Conservation (phyloP, 2,888 invertebrate species). For the Scelioninae gen. 1 region DNA sequence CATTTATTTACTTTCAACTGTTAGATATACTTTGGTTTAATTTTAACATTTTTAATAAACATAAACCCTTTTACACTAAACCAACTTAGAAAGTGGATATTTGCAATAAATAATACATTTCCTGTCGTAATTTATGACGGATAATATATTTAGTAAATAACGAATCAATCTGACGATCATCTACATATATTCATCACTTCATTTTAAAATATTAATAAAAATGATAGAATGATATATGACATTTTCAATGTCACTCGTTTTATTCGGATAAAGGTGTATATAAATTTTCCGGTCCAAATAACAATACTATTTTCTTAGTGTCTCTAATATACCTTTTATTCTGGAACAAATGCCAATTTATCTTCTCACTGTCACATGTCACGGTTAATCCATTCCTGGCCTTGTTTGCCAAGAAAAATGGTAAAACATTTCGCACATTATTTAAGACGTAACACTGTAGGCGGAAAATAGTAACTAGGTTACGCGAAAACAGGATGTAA, state of each 20-base stretch:
- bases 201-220: conserved; percentile 18
- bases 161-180: conserved; percentile 5
- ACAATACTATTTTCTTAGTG: conserved; percentile 49
- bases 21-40: too few species aligned
- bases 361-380: conserved; percentile 50
- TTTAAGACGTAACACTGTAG: conserved; percentile 41
- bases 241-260: conserved; percentile 15
- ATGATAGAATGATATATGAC: background rate
- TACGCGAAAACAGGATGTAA: conserved; percentile 30
- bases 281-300: conserved; percentile 38
- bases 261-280: conserved; percentile 15
- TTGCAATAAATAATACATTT: too few species aligned
- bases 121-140: too few species aligned
- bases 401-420: conserved; percentile 53
- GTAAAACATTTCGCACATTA: conserved; percentile 54
- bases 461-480: conserved; percentile 25
- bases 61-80: too few species aligned
- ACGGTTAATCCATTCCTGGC: conserved; percentile 51
- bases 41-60: too few species aligned
- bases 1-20: too few species aligned
- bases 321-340: conserved; percentile 51
- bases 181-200: conserved; percentile 16
- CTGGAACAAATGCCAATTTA: conserved; percentile 51
- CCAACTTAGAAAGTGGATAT: too few species aligned
- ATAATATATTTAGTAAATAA: too few species aligned